phyloP scores from a whole-genome alignment of 2,888 invertebrate species.

The Drosophila merina region DNA sequence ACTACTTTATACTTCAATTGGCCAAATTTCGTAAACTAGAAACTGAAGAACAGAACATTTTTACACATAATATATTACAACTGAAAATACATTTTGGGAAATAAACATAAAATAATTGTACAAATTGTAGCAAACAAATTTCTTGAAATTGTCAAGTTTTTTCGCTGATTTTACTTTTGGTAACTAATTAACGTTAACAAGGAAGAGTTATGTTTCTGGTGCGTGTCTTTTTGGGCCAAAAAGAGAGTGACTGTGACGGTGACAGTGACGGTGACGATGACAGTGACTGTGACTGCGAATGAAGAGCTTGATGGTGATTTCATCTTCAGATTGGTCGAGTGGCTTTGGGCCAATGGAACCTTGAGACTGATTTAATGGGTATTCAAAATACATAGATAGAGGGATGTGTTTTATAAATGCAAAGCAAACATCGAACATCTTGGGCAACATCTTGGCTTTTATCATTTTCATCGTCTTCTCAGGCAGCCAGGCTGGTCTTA shows the following conservation, averaged over 20 bases:
- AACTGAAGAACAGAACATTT: constrained; percentile 4
- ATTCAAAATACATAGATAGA: constrained; percentile 24
- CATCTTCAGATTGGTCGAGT: constrained; percentile 36
- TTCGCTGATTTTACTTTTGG: background rate
- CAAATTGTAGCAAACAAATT: constrained; percentile 20
- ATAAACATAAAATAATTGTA: background rate
- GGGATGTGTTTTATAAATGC: constrained; percentile 31
- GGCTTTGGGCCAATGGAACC: constrained; percentile 14
- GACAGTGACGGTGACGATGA: constrained; percentile 27
- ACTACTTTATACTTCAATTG: constrained; percentile 32
- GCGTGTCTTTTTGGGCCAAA: constrained; percentile 13
- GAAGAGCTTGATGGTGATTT: constrained; percentile 38
- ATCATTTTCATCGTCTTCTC: constrained; percentile 2
- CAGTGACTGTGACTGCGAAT: constrained; percentile 36
- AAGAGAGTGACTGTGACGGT: constrained; percentile 24
- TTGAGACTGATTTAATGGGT: constrained; percentile 27
- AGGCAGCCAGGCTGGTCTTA: background rate
- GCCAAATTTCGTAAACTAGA: constrained; percentile 25
- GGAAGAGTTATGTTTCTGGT: constrained; percentile 25
- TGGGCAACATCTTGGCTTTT: constrained; percentile 6
- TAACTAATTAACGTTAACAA: constrained; percentile 23
- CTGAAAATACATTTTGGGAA: background rate
- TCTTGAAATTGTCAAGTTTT: constrained; percentile 14
- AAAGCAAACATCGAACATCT: constrained; percentile 44
- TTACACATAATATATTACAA: constrained; percentile 6